These are phyloP conservation scores for Hypotaenidia okinawae DNA, from an alignment of 2,797 vertebrate species.

Conservation along the genomic window DNA sequence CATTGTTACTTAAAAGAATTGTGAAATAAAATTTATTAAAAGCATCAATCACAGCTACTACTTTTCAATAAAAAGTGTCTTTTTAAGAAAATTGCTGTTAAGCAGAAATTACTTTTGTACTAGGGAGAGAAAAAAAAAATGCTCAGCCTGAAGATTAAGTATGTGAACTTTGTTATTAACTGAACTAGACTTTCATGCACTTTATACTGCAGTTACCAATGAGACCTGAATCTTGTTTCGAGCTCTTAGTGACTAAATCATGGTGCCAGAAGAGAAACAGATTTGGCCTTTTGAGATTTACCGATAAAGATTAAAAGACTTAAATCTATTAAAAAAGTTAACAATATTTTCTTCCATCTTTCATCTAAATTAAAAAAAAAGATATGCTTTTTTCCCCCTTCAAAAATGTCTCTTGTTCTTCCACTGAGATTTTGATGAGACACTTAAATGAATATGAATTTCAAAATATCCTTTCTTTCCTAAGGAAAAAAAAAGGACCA, in stretches of 20 bases:
- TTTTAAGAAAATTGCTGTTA: not conserved
- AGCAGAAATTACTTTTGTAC: not conserved
- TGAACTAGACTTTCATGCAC: not conserved
- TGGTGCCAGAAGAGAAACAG: not conserved
- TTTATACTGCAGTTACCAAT: not conserved
- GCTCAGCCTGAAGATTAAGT: not conserved
- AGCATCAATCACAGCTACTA: rapidly evolving
- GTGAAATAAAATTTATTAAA: not conserved
- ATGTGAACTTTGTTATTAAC: not conserved
- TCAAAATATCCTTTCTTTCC: not conserved
- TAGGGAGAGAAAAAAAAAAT: not conserved
- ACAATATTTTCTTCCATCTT: not conserved
- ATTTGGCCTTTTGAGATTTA: not conserved
- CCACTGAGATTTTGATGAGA: not conserved
- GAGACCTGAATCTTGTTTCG: not conserved
- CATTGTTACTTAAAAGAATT: not conserved
- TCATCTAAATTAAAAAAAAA: not conserved
- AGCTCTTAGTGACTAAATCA: not conserved
- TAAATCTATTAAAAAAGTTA: not conserved
- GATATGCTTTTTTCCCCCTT: too few species aligned
- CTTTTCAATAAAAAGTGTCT: not conserved
- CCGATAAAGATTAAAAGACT: not conserved
- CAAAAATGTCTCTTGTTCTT: not conserved
- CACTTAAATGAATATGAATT: not conserved
- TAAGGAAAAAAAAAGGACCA: not conserved